Base-by-base conservation (phyloP, 2,797 vertebrate genomes). In the Cynodonichthys magdalenae region DNA sequence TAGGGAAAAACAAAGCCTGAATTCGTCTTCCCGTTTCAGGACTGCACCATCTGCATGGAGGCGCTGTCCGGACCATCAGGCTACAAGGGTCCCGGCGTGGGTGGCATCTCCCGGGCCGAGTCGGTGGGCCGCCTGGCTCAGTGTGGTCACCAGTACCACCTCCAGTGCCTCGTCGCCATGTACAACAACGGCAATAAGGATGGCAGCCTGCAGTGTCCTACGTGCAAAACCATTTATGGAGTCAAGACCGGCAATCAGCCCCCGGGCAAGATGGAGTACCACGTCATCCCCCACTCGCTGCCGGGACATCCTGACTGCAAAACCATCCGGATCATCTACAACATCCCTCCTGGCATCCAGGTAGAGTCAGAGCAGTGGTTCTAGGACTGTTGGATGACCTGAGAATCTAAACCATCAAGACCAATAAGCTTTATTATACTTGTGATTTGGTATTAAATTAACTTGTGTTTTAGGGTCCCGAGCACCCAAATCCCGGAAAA, bases 101-200 rank as follows among this genome's bases (percentile, higher is more conserved):
- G 91, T 49, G 92, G 93, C 46, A 90, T 94, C 59, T 95, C 92
- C 0, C 88, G 92, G 0, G 63, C 95, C 2, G 96, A 96, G 84
- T 96, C 95, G 1, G 96, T 97, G 78, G 96, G 96, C 10, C 96
- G 95, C 59, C 91, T 98, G 83, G 93, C 94, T 15, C 93, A 94
- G 68, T 98, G 96, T 0, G 93, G 96, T 51, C 96, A 98, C 52
- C 87, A 95, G 89, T 98, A 96, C 90, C 97, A 98, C 85, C 93
- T 96, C 70, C 95, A 97, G 87, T 98, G 97, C 88, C 93, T 98
- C 15, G 95, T 98, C 1, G 96, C 97, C 56, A 98, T 98, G 97
- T 98, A 98, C 92, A 98, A 97, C 91, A 98, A 97, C 0, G 97
- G 97, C 75, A 98, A 98, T 92, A 97, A 98, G 93, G 96, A 99